Evolutionary conservation across 1,140 invertebrate species (phyloP).

Genomic region (Trinorchestia longiramus): DNA sequence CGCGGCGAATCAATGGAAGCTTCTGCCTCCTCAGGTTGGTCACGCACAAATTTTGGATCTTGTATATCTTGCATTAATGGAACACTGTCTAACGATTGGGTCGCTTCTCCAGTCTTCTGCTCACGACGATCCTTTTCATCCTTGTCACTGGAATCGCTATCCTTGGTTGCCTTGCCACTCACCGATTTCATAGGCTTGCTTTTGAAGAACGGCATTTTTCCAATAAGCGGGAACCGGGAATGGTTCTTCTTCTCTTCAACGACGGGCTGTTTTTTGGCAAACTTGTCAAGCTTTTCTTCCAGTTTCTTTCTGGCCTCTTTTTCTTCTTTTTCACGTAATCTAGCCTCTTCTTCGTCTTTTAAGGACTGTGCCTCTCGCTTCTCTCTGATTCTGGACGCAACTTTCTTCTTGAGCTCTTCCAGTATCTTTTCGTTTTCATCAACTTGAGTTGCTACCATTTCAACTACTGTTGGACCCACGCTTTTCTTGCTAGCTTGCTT

Average conservation of each 20-base stretch:
- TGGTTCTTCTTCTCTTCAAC: constrained; percentile 26
- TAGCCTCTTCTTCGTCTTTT: constrained; percentile 23
- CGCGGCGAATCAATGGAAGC: not conserved
- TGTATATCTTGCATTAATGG: constrained; percentile 3
- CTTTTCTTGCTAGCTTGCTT: constrained; percentile 4
- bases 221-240: constrained; percentile 21
- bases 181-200: constrained; percentile 26
- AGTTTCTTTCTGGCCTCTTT: constrained; percentile 17
- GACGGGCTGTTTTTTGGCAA: constrained; percentile 16
- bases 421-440: constrained; percentile 27
- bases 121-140: constrained; percentile 19
- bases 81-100: not conserved
- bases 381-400: not conserved
- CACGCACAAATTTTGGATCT: constrained; percentile 3
- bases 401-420: constrained; percentile 37
- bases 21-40: not conserved
- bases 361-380: not conserved
- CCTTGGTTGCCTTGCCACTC: not conserved
- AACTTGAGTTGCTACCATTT: not conserved
- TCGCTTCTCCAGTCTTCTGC: not conserved
- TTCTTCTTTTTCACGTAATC: not conserved
- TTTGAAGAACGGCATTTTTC: constrained; percentile 28
- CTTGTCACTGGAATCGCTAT: constrained; percentile 19
- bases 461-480: not conserved
- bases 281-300: constrained; percentile 31